phyloP scores from a whole-genome alignment of 1,140 invertebrate species.

The Tribolium madens region DNA sequence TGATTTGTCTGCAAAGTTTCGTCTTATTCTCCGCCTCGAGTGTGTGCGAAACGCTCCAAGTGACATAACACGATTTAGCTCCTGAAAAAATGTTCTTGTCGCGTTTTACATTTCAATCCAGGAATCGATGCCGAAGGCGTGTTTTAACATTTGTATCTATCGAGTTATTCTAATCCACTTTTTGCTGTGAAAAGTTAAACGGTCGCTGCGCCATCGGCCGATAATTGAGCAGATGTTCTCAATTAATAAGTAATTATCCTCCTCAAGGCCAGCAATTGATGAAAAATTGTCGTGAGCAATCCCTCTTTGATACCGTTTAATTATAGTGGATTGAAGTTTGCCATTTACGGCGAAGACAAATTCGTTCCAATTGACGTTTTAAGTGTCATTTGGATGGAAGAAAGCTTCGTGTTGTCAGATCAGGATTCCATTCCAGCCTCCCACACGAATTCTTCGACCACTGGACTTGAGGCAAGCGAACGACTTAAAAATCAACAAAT shows the following conservation, averaged over 20 bases:
- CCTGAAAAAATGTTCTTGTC: no score
- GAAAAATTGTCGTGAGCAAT: conserved; percentile 8
- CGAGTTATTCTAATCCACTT: conserved; percentile 1
- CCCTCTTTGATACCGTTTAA: not conserved
- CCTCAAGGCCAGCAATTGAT: conserved; percentile 8
- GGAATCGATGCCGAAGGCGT: not conserved
- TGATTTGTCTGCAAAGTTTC: no score
- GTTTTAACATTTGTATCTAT: not conserved
- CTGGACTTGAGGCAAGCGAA: not conserved
- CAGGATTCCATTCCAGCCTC: conserved; percentile 1
- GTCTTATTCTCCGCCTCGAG: no score
- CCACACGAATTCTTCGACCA: conserved; percentile 13
- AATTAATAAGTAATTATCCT: not conserved
- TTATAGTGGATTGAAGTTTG: conserved; percentile 12
- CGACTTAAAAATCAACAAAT: conserved; percentile 20
- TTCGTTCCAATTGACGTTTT: conserved; percentile 6
- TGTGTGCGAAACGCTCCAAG: not conserved
- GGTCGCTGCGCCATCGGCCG: not conserved
- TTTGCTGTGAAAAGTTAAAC: not conserved
- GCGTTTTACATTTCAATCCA: not conserved
- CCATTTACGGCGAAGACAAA: conserved; percentile 23
- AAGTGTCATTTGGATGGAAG: not conserved
- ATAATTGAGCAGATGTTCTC: conserved; percentile 19
- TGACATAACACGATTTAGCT: not conserved
- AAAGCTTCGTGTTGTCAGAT: not conserved